These are phyloP conservation scores for Potamarius usumacintae DNA, from an alignment of 2,113 vertebrate species.

Conservation along the genomic window DNA sequence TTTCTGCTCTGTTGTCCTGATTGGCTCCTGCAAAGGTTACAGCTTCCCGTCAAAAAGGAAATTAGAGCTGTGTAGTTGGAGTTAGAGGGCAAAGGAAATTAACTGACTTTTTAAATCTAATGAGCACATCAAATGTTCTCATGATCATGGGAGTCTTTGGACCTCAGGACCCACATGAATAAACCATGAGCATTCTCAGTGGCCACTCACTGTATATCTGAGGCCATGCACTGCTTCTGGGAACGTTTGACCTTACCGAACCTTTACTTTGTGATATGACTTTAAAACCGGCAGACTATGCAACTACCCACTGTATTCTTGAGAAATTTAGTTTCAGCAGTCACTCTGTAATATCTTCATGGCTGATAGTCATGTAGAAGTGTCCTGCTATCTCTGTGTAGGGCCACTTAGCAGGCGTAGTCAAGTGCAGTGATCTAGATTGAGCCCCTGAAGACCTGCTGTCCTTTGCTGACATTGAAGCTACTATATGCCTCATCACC, in stretches of 20 bases:
- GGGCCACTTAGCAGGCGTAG: constrained; percentile 22
- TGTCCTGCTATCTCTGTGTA: constrained; percentile 3
- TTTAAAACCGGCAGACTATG: constrained; percentile 19
- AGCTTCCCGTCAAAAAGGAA: constrained; percentile 46
- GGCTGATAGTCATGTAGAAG: not conserved
- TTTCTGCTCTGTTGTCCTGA: constrained; percentile 10
- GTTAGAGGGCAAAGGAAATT: constrained; percentile 35
- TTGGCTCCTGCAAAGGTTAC: constrained; percentile 51
- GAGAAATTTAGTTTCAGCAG: not conserved
- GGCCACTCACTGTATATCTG: constrained; percentile 40
- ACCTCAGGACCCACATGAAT: constrained; percentile 50
- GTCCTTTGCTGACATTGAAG: constrained; percentile 48
- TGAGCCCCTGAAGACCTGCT: constrained; percentile 10
- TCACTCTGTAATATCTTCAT: not conserved
- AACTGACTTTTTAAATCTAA: constrained; percentile 56
- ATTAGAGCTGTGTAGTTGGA: constrained; percentile 44
- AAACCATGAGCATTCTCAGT: constrained; percentile 47
- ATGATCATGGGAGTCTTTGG: constrained; percentile 51
- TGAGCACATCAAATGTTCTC: constrained; percentile 52
- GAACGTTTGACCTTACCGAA: constrained; percentile 16
- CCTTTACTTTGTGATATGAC: constrained; percentile 30
- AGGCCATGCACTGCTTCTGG: constrained; percentile 23
- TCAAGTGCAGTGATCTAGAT: constrained; percentile 8
- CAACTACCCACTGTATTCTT: not conserved
- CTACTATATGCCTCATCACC: constrained; percentile 44